phyloP scores from a whole-genome alignment of 1,140 invertebrate genomes.

The Brevipalpus yothersi region DNA sequence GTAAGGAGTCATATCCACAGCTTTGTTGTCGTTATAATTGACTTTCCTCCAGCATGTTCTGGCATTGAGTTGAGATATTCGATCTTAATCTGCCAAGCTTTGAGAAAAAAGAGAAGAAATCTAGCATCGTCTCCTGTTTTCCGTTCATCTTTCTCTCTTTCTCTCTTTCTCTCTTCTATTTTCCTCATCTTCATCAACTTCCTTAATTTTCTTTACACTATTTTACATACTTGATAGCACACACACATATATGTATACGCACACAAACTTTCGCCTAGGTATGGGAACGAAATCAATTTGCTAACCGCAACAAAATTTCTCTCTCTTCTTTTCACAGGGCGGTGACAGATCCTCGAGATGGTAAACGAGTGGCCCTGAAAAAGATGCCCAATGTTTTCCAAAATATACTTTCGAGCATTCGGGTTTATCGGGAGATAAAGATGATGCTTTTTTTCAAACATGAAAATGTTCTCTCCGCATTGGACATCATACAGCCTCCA shows the following conservation, averaged over 20 bases:
- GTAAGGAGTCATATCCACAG: no score
- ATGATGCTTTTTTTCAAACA: conserved; percentile 99
- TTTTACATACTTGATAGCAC: no score
- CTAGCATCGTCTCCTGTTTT: neutral
- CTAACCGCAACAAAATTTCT: neutral
- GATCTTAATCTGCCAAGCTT: no score
- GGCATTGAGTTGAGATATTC: no score
- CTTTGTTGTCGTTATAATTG: no score
- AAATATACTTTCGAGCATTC: conserved; percentile 87
- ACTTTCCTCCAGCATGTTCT: no score
- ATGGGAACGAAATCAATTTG: no score
- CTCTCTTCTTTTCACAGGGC: conserved; percentile 36
- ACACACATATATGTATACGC: no score
- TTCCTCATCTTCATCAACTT: neutral
- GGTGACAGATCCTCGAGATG: conserved; percentile 95
- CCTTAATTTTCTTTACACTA: no score
- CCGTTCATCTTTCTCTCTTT: neutral
- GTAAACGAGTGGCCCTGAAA: conserved; percentile 87
- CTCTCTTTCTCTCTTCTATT: neutral
- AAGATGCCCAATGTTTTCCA: conserved; percentile 99
- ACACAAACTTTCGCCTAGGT: no score
- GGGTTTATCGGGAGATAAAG: conserved; percentile 92
- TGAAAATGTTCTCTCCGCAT: conserved; percentile 86
- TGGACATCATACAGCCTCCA: conserved; percentile 86
- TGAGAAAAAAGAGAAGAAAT: neutral